phyloP scores from a whole-genome alignment of 2,888 invertebrate species.

The Willowsia nigromaculata region DNA sequence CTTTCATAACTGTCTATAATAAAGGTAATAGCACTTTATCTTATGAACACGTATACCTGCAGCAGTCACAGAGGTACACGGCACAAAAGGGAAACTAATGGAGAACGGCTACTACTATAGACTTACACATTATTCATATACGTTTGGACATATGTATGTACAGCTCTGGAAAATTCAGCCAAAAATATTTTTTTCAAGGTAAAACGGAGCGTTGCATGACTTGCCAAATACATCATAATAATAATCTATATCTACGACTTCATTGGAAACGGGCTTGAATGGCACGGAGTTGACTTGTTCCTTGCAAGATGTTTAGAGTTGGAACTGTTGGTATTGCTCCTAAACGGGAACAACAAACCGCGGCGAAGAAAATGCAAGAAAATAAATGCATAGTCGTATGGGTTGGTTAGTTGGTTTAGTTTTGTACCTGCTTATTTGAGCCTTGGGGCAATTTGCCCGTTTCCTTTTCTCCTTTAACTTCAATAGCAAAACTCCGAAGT shows the following conservation, averaged over 20 bases:
- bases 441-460: conserved; percentile 39
- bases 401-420: not conserved
- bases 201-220: conserved; percentile 63
- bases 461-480: conserved; percentile 37
- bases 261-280: not conserved
- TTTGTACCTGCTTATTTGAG: conserved; percentile 10
- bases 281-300: too few relatives aligned
- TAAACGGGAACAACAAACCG: not conserved
- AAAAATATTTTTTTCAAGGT: conserved; percentile 60
- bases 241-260: not conserved
- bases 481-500: not conserved
- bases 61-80: not conserved
- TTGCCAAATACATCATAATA: conserved; percentile 54
- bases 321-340: not conserved
- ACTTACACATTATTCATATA: not conserved
- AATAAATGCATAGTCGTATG: not conserved
- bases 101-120: not conserved
- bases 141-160: not conserved
- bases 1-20: not conserved
- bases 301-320: too few relatives aligned
- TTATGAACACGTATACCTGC: not conserved
- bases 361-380: not conserved
- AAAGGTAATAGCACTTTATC: not conserved
- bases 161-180: conserved; percentile 23
- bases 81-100: too few relatives aligned